Conservation (phyloP, 2,888 invertebrate species). For the Melitaea athalia region DNA sequence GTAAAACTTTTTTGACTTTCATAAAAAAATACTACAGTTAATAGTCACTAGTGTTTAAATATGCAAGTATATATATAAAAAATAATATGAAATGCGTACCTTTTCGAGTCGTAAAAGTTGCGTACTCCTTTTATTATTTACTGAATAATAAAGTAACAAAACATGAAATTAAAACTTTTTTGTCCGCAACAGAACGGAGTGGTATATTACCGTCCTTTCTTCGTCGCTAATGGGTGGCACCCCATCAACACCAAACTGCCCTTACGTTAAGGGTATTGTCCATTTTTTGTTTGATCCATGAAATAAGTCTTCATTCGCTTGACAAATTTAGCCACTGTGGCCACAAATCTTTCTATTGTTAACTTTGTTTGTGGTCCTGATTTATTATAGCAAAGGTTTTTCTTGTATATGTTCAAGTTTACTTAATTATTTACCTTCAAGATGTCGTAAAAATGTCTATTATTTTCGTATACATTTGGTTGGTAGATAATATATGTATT, state of each 20-base stretch:
- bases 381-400: neutral
- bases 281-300: conserved; percentile 21
- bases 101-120: no score
- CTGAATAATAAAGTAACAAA: neutral
- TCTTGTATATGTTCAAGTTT: neutral
- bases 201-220: neutral
- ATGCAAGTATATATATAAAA: no score
- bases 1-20: no score
- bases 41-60: no score
- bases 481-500: no score
- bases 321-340: conserved; percentile 11
- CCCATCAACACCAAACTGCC: conserved; percentile 5
- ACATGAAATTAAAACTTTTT: neutral
- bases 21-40: no score
- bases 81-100: no score
- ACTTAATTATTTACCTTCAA: neutral
- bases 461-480: no score
- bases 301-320: conserved; percentile 22
- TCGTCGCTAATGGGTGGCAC: conserved; percentile 7
- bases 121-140: no score
- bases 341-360: conserved; percentile 19
- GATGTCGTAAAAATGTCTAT: no score
- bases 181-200: neutral
- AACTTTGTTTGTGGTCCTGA: neutral
- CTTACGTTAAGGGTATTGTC: conserved; percentile 12